phyloP scores from a whole-genome alignment of 1,140 invertebrate genomes.

The Drosophila rufa region DNA sequence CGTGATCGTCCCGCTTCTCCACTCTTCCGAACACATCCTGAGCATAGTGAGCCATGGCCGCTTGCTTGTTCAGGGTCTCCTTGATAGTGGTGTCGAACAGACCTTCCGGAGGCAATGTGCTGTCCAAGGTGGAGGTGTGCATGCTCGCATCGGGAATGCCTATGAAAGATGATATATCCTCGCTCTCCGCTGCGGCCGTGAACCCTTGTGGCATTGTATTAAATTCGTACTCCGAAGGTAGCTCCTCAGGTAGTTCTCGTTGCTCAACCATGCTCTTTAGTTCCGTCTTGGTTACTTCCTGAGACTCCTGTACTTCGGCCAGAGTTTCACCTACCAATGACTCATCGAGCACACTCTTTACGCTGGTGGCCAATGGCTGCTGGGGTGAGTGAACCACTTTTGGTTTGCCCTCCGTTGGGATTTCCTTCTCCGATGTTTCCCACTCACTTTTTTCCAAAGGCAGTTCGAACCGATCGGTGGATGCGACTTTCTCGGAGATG shows the following conservation, averaged over 20 bases:
- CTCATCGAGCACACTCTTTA: conserved; percentile 85
- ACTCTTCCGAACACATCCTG: conserved; percentile 57
- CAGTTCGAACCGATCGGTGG: conserved; percentile 64
- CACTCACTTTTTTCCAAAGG: conserved; percentile 81
- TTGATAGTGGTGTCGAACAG: conserved; percentile 71
- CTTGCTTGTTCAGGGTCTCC: conserved; percentile 72
- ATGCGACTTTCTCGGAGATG: conserved; percentile 58
- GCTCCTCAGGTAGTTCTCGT: conserved; percentile 87
- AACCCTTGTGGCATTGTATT: conserved; percentile 83
- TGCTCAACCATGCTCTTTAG: conserved; percentile 86
- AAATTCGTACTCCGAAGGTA: conserved; percentile 90
- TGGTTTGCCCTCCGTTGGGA: conserved; percentile 61
- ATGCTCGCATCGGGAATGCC: conserved; percentile 62
- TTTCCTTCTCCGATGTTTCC: conserved; percentile 80
- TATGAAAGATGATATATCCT: conserved; percentile 72
- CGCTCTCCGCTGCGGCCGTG: conserved; percentile 28
- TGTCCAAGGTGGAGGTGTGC: conserved; percentile 59
- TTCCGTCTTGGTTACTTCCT: conserved; percentile 88
- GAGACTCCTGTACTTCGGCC: conserved; percentile 89
- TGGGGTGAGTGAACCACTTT: conserved; percentile 84
- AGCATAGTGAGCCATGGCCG: conserved; percentile 73
- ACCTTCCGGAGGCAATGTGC: conserved; percentile 62
- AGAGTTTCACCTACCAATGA: conserved; percentile 87
- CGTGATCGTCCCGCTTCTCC: conserved; percentile 69
- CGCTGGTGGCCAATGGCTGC: conserved; percentile 67